A percentile compares a stretch with the other conserved stretches of the same genome.
These are phyloP conservation scores for Myotis brandtii DNA, from an alignment of 2,113 vertebrate species.

Conservation along the genomic window DNA sequence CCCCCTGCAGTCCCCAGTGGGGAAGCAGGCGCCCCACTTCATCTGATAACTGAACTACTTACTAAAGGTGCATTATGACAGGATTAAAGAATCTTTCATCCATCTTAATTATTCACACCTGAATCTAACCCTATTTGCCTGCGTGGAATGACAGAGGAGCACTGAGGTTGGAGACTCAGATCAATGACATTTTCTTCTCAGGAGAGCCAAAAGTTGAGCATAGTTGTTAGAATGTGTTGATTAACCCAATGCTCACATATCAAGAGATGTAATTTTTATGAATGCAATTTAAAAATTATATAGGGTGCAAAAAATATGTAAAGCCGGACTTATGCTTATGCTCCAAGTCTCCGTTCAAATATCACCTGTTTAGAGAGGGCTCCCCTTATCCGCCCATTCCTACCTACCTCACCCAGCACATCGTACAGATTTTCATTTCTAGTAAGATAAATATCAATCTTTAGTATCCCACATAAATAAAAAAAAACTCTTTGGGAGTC, in stretches of 20 bases:
- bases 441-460: no score
- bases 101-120: slow-evolving; percentile 12
- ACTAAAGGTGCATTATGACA: background rate
- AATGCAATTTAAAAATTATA: background rate
- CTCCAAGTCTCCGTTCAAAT: no score
- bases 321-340: no score
- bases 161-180: background rate
- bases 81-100: slow-evolving; percentile 6
- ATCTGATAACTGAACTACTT: background rate
- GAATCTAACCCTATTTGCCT: background rate
- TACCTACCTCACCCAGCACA: no score
- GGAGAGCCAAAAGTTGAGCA: background rate
- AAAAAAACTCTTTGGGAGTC: no score
- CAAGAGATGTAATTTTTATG: background rate
- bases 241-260: background rate
- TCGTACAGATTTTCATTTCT: no score
- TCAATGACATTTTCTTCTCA: background rate
- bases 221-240: slow-evolving; percentile 9
- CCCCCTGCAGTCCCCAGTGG: no score
- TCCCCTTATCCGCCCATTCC: no score
- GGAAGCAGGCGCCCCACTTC: no score
- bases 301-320: no score
- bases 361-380: no score
- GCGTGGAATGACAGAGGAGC: background rate
- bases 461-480: no score